These are phyloP conservation scores for Epistrophe eligans DNA, from an alignment of 2,888 invertebrate genomes.

Conservation along the genomic window DNA sequence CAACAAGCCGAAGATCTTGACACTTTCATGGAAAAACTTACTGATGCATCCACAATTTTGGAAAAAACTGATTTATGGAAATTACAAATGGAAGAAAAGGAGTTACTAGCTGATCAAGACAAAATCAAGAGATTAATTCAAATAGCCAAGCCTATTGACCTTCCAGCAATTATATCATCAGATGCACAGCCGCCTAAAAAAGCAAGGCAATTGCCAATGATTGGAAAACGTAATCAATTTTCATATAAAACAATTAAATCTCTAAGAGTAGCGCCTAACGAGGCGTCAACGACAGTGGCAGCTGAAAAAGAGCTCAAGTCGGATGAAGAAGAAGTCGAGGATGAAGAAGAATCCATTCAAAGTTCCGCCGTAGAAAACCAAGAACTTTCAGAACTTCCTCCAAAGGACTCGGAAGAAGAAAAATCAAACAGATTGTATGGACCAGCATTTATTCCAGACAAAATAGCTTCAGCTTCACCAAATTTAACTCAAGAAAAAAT, in stretches of 20 bases:
- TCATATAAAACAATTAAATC: constrained; percentile 80
- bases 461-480: constrained; percentile 59
- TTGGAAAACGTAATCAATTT: constrained; percentile 84
- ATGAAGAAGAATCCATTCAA: constrained; percentile 23
- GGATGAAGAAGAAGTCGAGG: constrained; percentile 84
- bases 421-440: constrained; percentile 75
- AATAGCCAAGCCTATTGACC: constrained; percentile 88
- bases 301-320: constrained; percentile 61
- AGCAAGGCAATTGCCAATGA: constrained; percentile 82
- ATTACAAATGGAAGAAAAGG: constrained; percentile 87
- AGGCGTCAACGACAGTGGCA: constrained; percentile 64
- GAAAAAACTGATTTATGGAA: constrained; percentile 88
- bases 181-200: constrained; percentile 73
- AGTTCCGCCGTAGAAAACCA: not conserved
- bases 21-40: constrained; percentile 90
- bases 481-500: constrained; percentile 78
- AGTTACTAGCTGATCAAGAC: constrained; percentile 88
- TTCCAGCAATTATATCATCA: constrained; percentile 84
- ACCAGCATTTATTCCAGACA: constrained; percentile 77
- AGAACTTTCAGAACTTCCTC: constrained; percentile 3
- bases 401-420: constrained; percentile 38
- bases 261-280: constrained; percentile 79
- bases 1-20: constrained; percentile 90
- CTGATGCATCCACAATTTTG: constrained; percentile 85
- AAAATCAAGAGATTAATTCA: constrained; percentile 89